A percentile compares a stretch with the other conserved stretches of the same genome.
These are phyloP conservation scores for Aldrovandia affinis DNA, from an alignment of 2,797 vertebrate species.

Conservation along the genomic window DNA sequence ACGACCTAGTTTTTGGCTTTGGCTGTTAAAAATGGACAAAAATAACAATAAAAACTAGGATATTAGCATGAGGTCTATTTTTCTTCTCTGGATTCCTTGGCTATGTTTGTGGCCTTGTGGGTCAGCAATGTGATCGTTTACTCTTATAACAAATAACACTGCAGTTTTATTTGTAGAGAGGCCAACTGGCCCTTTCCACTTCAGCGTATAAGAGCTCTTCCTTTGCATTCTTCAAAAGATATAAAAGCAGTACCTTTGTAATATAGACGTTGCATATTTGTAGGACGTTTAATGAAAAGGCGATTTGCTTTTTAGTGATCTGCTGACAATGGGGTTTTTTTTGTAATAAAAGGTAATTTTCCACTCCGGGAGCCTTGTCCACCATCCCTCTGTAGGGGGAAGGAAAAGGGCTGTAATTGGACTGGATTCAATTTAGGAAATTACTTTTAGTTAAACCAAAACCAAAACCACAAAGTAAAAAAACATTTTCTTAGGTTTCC, in stretches of 20 bases:
- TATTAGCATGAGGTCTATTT: not conserved
- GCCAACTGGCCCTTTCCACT: not conserved
- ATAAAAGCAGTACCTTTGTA: not conserved
- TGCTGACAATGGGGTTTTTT: not conserved
- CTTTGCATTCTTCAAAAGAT: not conserved
- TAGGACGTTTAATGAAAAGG: not conserved
- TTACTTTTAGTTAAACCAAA: not conserved
- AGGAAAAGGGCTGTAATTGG: not conserved
- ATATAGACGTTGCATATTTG: not conserved
- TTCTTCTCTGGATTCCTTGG: no score
- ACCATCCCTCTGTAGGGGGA: no score
- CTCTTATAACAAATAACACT: no score
- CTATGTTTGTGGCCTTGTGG: not conserved
- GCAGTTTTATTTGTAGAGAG: no score
- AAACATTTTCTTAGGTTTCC: not conserved
- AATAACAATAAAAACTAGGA: not conserved
- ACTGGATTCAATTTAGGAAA: not conserved
- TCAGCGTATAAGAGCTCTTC: not conserved
- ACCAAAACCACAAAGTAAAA: not conserved
- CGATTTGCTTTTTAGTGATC: not conserved
- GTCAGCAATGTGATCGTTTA: not conserved
- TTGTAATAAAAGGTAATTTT: not conserved
- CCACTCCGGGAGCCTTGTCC: not conserved
- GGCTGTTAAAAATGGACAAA: not conserved
- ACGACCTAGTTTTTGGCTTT: constrained; percentile 18